phyloP scores from a whole-genome alignment of 2,888 invertebrate species.

The Dryomyza anilis region DNA sequence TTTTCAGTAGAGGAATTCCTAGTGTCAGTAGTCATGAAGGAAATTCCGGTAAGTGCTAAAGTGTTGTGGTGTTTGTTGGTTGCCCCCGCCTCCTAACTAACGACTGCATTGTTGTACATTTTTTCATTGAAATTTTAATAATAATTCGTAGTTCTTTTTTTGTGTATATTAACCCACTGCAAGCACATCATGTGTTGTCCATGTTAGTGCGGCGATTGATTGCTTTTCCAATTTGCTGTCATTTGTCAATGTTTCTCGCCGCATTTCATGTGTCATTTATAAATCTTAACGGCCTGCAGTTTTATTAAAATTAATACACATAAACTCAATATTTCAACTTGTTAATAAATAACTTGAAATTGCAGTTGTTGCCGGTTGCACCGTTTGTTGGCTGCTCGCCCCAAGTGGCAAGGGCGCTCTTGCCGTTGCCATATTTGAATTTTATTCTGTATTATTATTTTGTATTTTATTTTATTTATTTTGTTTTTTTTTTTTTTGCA shows the following conservation, averaged over 20 bases:
- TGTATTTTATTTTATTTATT: too few relatives aligned
- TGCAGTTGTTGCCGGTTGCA: neutral
- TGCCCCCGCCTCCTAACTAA: neutral
- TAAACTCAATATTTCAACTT: conserved; percentile 1
- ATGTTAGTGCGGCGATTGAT: too few relatives aligned
- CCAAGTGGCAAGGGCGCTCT: neutral
- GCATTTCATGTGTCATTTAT: neutral
- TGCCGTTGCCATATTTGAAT: too few relatives aligned
- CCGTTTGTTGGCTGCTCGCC: neutral
- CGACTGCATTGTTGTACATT: neutral
- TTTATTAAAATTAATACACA: neutral
- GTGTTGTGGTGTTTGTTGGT: neutral
- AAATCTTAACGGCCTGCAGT: neutral
- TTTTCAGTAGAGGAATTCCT: neutral
- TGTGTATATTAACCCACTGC: too few relatives aligned
- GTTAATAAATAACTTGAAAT: neutral
- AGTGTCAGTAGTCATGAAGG: neutral
- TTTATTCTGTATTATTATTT: too few relatives aligned
- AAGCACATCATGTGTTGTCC: too few relatives aligned
- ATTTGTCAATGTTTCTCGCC: neutral
- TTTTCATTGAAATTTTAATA: too few relatives aligned
- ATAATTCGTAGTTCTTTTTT: too few relatives aligned
- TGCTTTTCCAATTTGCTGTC: neutral
- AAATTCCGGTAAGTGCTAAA: conserved; percentile 1
- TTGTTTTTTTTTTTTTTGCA: too few relatives aligned